Percentiles rank a stretch among this genome's conserved stretches.
phyloP scores from a whole-genome alignment of 2,888 invertebrate genomes.

The Diarsia rubi region DNA sequence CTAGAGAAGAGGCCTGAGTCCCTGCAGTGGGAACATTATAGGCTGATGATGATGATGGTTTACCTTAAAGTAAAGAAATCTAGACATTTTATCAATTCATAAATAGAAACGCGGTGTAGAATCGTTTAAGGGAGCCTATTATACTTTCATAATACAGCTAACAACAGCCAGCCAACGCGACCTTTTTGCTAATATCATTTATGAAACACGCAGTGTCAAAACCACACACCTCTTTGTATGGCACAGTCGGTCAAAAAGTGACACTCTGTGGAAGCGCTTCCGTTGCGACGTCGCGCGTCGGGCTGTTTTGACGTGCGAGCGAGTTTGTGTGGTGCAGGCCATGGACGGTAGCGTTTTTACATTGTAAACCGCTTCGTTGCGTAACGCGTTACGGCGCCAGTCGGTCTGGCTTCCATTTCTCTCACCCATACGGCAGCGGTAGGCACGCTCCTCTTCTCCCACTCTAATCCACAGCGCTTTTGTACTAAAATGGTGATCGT shows the following conservation, averaged over 20 bases:
- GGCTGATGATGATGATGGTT: too few relatives aligned
- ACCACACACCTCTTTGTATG: constrained; percentile 35
- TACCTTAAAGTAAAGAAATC: too few relatives aligned
- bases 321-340: background rate
- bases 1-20: too few relatives aligned
- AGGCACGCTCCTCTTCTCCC: too few relatives aligned
- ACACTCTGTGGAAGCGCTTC: constrained; percentile 40
- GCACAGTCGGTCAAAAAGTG: constrained; percentile 52
- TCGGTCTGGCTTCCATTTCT: too few relatives aligned
- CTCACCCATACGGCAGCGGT: too few relatives aligned
- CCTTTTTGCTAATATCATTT: constrained; percentile 40
- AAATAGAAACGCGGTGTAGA: background rate
- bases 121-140: background rate
- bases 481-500: too few relatives aligned
- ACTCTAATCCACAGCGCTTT: too few relatives aligned
- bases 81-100: background rate
- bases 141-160: background rate
- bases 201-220: constrained; percentile 16
- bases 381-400: too few relatives aligned
- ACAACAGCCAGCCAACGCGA: background rate
- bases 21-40: too few relatives aligned
- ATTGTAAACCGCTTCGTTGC: too few relatives aligned
- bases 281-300: constrained; percentile 18
- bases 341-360: constrained; percentile 44
- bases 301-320: constrained; percentile 52